Evolutionary conservation across 1,140 invertebrate species (phyloP).

Genomic region (Drosophila paulistorum): DNA sequence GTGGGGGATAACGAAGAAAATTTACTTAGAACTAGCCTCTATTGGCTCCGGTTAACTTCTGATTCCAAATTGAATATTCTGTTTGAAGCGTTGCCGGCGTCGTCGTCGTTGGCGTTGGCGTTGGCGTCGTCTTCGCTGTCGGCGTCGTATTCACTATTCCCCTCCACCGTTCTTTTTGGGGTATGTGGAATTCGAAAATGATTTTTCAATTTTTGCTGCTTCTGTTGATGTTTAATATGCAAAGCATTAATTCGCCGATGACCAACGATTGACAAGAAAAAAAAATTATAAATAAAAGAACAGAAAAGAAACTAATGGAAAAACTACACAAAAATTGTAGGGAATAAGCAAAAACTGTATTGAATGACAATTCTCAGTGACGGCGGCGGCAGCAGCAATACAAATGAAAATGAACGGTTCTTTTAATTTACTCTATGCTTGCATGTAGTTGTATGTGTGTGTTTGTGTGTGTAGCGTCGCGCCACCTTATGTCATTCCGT

Average conservation of each 20-base stretch:
- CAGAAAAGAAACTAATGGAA: slow-evolving; percentile 35
- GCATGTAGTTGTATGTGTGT: slow-evolving; percentile 5
- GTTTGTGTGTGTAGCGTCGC: slow-evolving; percentile 23
- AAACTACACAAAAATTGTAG: slow-evolving; percentile 33
- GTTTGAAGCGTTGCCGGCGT: slow-evolving; percentile 5
- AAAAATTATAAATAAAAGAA: background rate
- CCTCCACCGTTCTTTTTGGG: slow-evolving; percentile 5
- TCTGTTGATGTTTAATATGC: slow-evolving; percentile 20
- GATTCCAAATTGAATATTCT: background rate
- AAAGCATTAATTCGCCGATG: slow-evolving; percentile 27
- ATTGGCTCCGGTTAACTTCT: slow-evolving; percentile 16
- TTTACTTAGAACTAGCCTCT: slow-evolving; percentile 15
- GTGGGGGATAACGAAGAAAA: background rate
- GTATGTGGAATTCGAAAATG: slow-evolving; percentile 24
- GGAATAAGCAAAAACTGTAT: slow-evolving; percentile 38
- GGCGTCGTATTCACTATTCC: slow-evolving; percentile 14
- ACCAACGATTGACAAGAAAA: slow-evolving; percentile 58
- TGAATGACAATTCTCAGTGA: slow-evolving; percentile 45
- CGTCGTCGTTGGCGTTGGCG: background rate
- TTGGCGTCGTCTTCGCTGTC: background rate
- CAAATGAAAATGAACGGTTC: slow-evolving; percentile 63
- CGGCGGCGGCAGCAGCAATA: slow-evolving; percentile 21
- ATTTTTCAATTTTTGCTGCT: slow-evolving; percentile 27
- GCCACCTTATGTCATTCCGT: slow-evolving; percentile 43
- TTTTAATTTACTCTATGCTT: slow-evolving; percentile 29